A percentile compares a stretch with the other conserved stretches of the same genome.
These are phyloP conservation scores for Ceramica pisi DNA, from an alignment of 2,888 invertebrate species.

Conservation along the genomic window DNA sequence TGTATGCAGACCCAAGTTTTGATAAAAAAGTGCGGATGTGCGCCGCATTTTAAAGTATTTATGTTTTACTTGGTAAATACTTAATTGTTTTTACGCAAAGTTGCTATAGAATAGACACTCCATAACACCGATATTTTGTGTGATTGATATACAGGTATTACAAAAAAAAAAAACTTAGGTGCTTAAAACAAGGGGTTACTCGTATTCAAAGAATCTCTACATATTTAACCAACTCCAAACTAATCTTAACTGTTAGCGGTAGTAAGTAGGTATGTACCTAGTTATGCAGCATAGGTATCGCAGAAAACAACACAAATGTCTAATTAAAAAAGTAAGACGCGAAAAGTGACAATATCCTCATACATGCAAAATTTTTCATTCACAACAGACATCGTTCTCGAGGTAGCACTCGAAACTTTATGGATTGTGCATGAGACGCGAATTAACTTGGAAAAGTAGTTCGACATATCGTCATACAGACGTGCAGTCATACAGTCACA, in stretches of 20 bases:
- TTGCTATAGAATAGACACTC: background rate
- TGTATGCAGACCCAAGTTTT: background rate
- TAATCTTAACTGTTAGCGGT: no score
- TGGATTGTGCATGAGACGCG: slow-evolving; percentile 85
- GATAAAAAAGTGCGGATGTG: background rate
- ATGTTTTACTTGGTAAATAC: background rate
- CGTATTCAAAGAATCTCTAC: no score
- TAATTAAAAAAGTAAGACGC: slow-evolving; percentile 15
- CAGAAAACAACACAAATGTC: background rate
- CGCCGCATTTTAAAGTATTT: no score
- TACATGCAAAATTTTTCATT: slow-evolving; percentile 72
- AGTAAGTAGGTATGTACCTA: background rate
- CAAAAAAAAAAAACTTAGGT: background rate
- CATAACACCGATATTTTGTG: background rate
- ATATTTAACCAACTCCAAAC: no score
- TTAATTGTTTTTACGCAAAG: background rate
- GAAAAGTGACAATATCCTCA: slow-evolving; percentile 25
- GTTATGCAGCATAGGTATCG: background rate
- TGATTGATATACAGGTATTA: background rate
- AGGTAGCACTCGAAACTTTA: slow-evolving; percentile 81
- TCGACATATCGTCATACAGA: slow-evolving; percentile 79
- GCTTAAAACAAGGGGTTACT: no score
- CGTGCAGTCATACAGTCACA: slow-evolving; percentile 63
- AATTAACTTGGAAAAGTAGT: slow-evolving; percentile 88
- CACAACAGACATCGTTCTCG: slow-evolving; percentile 69